Evolutionary conservation across 2,797 vertebrate genomes (phyloP), one percentile per base, ranked within the genome.

Genomic region (Muscicapa striata): DNA sequence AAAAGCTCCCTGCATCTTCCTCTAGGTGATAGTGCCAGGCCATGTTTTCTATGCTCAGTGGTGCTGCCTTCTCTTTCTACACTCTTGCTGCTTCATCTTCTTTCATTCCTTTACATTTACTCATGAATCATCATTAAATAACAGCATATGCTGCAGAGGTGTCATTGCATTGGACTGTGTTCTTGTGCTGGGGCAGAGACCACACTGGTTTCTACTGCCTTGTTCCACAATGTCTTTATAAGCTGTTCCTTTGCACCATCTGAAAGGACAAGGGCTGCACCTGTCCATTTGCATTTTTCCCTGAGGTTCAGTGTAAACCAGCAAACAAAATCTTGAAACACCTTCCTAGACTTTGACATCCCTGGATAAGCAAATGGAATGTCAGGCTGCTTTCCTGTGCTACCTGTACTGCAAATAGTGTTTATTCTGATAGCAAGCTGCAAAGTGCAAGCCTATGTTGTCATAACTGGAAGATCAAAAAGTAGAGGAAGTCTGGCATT

Each of bases 201-300:
- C 1, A 0, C 12, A 5, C 14, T 5, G 3, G 5, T 36, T 66
- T 51, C 62, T 66, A 7, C n/a, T 76, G 40, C 23, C 58, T 59
- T n/a, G 18, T 30, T 52, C 40, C 45, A 38, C 0, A 0, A 14
- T 0, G 0, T 52, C 46, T 61, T 72, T 40, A 15, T 40, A 27
- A 87, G 11, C 13, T 78, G 22, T 21, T 80, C 11, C 52, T 61
- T 61, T 45, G 64, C 26, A 38, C 8, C 6, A 6, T 46, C 30
- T 58, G 43, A 73, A 69, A 87, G 26, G 13, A 30, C n/a, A 51
- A 69, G 30, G 22, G 12, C 20, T 74, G 16, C 17, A 80, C n/a
- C 22, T 26, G 54, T 52, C 29, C 61, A 45, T 10, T 52, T 41
- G 13, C 5, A n/a, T 36, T 80, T 84, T 83, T 40, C 48, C 61